Conservation (phyloP, 1,140 invertebrate species). For the Lutraria rhynchaena region DNA sequence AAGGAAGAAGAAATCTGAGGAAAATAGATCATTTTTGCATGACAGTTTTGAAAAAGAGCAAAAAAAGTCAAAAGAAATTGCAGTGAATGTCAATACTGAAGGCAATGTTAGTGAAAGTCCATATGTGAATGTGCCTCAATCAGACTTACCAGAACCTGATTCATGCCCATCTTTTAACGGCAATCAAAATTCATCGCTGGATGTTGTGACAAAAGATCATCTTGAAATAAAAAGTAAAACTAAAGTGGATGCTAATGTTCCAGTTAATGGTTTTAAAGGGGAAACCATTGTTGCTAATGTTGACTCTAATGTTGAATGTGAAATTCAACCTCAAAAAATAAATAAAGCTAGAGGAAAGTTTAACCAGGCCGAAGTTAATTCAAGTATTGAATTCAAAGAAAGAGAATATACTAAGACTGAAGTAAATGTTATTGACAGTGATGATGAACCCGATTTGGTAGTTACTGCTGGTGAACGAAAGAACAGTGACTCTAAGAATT, state of each 20-base stretch:
- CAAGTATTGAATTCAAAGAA: constrained; percentile 26
- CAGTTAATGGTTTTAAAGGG: constrained; percentile 13
- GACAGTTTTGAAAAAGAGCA: constrained; percentile 46
- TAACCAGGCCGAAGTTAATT: neutral
- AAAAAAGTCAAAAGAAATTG: constrained; percentile 48
- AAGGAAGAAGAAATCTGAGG: constrained; percentile 47
- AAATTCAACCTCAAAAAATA: constrained; percentile 47
- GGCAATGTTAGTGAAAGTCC: neutral
- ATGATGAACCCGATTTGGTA: constrained; percentile 31
- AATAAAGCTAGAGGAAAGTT: constrained; percentile 35
- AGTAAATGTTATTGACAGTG: constrained; percentile 23
- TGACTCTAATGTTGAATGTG: constrained; percentile 29
- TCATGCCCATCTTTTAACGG: neutral
- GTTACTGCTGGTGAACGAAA: neutral
- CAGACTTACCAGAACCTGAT: constrained; percentile 14
- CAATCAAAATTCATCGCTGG: constrained; percentile 30
- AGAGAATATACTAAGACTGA: neutral
- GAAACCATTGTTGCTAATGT: constrained; percentile 17
- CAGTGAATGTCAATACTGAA: constrained; percentile 47
- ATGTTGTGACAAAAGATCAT: constrained; percentile 38
- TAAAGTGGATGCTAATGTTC: neutral
- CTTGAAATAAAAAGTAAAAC: constrained; percentile 15
- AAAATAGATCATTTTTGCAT: constrained; percentile 50
- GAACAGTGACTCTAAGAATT: neutral
- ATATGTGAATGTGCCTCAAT: neutral